These are phyloP conservation scores for Bradypus variegatus DNA, from an alignment of 2,797 vertebrate genomes.

Conservation along the genomic window DNA sequence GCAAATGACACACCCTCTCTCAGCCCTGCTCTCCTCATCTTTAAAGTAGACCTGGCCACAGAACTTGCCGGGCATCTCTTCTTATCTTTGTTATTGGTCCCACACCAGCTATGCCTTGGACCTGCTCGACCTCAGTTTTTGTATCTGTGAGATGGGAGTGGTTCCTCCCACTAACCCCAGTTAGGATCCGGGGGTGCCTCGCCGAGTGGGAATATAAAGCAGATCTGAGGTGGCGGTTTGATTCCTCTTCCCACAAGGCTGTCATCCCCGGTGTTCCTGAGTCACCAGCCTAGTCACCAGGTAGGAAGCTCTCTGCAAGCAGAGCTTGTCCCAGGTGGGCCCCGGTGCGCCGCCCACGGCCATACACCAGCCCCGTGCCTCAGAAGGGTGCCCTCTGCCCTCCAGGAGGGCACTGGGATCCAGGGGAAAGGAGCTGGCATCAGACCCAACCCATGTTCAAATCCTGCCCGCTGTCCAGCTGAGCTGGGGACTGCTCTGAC, in stretches of 20 bases:
- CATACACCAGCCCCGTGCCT: neutral
- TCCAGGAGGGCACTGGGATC: neutral
- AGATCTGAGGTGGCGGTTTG: neutral
- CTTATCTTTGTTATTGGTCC: rapidly evolving
- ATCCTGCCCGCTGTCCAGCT: neutral
- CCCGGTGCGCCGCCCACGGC: neutral
- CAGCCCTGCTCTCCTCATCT: neutral
- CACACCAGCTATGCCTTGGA: neutral
- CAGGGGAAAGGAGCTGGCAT: neutral
- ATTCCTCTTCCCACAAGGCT: neutral
- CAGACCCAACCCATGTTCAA: neutral
- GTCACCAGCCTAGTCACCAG: conserved; percentile 43
- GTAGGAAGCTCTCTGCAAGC: neutral
- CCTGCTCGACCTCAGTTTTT: neutral
- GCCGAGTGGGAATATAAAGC: neutral
- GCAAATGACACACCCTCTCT: neutral
- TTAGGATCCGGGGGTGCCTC: neutral
- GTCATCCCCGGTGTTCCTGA: conserved; percentile 46
- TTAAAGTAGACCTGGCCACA: neutral
- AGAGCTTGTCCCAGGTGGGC: neutral
- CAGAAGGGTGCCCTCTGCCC: neutral
- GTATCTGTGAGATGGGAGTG: conserved; percentile 7
- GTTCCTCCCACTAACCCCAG: neutral
- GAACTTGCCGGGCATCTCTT: no score
- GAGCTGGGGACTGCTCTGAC: neutral